Conservation (phyloP, 2,888 invertebrate species). For the Slavum lentiscoides region DNA sequence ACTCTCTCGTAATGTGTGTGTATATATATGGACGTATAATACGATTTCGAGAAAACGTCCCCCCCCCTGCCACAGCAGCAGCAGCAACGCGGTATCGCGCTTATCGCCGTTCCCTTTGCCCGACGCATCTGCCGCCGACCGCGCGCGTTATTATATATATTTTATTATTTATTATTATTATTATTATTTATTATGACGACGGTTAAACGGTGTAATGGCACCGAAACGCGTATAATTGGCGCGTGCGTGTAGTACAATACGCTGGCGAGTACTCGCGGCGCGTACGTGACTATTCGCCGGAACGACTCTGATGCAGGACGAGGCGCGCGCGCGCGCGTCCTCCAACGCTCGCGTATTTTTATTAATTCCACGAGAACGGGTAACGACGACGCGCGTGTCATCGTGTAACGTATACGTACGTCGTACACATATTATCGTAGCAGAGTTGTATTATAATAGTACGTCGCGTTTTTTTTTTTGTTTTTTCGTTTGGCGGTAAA, state of each 20-base stretch:
- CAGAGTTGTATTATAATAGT: no score
- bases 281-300: constrained; percentile 29
- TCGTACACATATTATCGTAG: background rate
- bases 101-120: constrained; percentile 48
- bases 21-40: no score
- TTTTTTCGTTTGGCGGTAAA: no score
- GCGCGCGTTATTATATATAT: background rate
- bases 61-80: no score
- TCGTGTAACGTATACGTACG: no score
- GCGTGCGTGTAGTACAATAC: background rate
- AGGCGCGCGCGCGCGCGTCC: background rate
- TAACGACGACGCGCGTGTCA: background rate
- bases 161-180: constrained; percentile 9
- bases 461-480: no score
- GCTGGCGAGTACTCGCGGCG: background rate
- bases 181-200: constrained; percentile 2
- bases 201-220: constrained; percentile 37
- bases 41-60: background rate
- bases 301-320: no score
- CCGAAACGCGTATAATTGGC: constrained; percentile 18
- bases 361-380: background rate
- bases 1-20: no score
- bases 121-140: constrained; percentile 28
- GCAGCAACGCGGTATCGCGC: background rate
- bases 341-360: background rate